Conservation (phyloP, 2,797 vertebrate species). For the Falco novaeseelandiae region DNA sequence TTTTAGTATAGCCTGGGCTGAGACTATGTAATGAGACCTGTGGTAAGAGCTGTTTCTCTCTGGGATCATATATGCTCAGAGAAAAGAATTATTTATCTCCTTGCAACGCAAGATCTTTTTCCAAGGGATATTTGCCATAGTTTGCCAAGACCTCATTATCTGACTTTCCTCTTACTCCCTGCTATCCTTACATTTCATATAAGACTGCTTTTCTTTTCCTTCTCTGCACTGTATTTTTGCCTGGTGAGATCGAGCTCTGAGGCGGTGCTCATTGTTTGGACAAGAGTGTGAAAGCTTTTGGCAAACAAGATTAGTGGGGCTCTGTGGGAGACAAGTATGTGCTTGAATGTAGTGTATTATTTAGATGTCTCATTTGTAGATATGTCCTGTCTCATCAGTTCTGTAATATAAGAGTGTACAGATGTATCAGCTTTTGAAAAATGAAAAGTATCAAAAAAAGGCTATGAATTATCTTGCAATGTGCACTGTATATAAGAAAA, state of each 20-base stretch:
- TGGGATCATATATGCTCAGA: not conserved
- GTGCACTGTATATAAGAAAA: not conserved
- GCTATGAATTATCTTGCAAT: not conserved
- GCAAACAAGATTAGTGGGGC: not conserved
- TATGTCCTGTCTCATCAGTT: not conserved
- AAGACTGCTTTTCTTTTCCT: not conserved
- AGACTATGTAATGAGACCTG: not conserved
- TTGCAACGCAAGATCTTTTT: not conserved
- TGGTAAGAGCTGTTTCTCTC: not conserved
- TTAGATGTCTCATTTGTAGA: not conserved
- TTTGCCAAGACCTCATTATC: not conserved
- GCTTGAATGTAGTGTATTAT: not conserved
- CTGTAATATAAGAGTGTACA: not conserved
- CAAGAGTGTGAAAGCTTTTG: not conserved
- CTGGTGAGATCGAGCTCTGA: not conserved
- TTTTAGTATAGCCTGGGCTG: not conserved
- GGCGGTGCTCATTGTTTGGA: not conserved
- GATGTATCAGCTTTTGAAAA: conserved; percentile 23
- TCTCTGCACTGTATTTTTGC: not conserved
- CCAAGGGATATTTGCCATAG: not conserved
- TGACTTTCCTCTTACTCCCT: not conserved
- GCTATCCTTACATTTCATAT: not conserved
- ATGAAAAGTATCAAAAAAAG: not conserved
- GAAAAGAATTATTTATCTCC: not conserved
- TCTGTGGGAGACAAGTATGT: not conserved